Evolutionary conservation across 2,797 vertebrate genomes (phyloP), one percentile per base, ranked within the genome.

Genomic region (Lophotriccus pileatus): DNA sequence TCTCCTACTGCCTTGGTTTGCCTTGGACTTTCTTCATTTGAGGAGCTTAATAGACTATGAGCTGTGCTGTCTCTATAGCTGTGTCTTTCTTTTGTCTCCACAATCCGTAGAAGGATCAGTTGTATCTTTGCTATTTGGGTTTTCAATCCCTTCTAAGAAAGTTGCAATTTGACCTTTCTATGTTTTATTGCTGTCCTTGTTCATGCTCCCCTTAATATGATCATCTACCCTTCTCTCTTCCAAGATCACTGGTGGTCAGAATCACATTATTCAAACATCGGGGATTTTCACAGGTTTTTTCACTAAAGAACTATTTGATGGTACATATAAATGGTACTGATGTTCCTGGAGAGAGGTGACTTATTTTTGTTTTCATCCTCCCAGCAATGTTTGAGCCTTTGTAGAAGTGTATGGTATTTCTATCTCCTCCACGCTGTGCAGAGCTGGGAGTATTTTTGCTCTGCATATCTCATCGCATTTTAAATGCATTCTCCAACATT

Each of bases 331-430:
- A 39, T 14, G 9, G 12, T 50, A 73, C 24, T 62, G 36, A 55
- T 70, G 30, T 49, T 84, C 64, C 52, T 69, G 55, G 39, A 69
- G 47, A 85, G 30, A 69, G 6, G 28, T 53, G 49, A 56, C 62
- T 56, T 87, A 50, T 39, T 92, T 84, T 62, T 30, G 13, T 39
- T 84, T 89, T 87, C 70, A 82, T 20, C 15, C 24, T 84, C 12
- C 27, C 41, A 87, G 63, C 7, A 37, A 50, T n/a, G 5, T 43
- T 86, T 28, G 18, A 86, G 53, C 41, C 21, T 92, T 86, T 84
- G 66, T 46, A 84, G 77, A 91, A 90, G 73, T 18, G 17, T 34
- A 14, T 73, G 18, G 75, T 79, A 80, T 82, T 94, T 95, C 55
- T 23, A 58, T 56, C 30, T 72, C 9, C 21, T 52, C 49, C 46